phyloP scores from a whole-genome alignment of 92 coral and sea anemone genomes.

The Phenganax stokvisi region DNA sequence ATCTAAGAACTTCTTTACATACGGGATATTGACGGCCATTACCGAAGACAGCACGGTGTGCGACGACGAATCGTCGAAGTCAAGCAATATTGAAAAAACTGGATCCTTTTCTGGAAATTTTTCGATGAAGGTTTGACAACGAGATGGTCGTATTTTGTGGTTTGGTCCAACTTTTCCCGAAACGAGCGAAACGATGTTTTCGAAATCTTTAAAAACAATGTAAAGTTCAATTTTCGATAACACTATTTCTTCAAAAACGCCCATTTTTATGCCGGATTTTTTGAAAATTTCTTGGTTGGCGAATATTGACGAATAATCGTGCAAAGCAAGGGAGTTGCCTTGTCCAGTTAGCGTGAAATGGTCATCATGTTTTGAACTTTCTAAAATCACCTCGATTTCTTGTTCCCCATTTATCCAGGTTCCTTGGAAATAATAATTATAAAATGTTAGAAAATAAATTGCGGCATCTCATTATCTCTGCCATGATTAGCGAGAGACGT shows the following conservation, averaged over 20 bases:
- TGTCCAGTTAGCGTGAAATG: constrained; percentile 35
- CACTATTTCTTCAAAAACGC: constrained; percentile 52
- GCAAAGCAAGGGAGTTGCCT: constrained; percentile 21
- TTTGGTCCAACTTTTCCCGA: constrained; percentile 61
- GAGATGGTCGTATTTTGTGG: constrained; percentile 58
- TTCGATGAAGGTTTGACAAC: constrained; percentile 77
- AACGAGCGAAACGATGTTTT: constrained; percentile 85
- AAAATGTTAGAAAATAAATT: neutral
- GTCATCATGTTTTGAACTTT: constrained; percentile 30
- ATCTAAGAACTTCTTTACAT: constrained; percentile 74
- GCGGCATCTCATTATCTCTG: no score
- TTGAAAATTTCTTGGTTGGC: constrained; percentile 36
- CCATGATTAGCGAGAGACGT: no score
- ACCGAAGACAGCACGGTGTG: constrained; percentile 69
- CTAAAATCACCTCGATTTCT: neutral
- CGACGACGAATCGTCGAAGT: constrained; percentile 72
- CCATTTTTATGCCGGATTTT: constrained; percentile 70
- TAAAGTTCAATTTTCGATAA: constrained; percentile 81
- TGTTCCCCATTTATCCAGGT: constrained; percentile 29
- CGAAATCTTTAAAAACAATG: constrained; percentile 81
- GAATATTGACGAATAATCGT: constrained; percentile 32
- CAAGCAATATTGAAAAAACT: constrained; percentile 72
- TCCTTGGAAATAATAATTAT: neutral
- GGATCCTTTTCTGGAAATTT: constrained; percentile 71
- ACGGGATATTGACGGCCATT: constrained; percentile 80